Evolutionary conservation across 2,113 vertebrate genomes (phyloP).

Genomic region (Perognathus longimembris): DNA sequence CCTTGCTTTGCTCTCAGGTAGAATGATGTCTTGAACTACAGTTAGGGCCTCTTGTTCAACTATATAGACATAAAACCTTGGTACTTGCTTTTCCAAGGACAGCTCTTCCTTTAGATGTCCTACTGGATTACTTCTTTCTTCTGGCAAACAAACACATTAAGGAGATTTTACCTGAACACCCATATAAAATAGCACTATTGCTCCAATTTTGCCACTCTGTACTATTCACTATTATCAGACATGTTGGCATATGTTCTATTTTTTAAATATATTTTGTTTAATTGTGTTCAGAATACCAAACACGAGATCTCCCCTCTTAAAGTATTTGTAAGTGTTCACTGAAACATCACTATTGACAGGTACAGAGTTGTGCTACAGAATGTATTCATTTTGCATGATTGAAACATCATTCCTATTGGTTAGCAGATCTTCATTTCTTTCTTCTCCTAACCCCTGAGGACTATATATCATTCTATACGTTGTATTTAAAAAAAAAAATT

Average conservation of each 20-base stretch:
- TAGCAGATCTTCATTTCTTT: neutral
- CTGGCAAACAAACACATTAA: neutral
- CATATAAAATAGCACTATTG: fast-evolving
- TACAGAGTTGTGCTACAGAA: neutral
- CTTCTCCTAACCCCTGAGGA: neutral
- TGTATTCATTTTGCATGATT: neutral
- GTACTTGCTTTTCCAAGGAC: neutral
- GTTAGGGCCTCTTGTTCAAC: neutral
- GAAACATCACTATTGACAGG: neutral
- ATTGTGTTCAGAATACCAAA: neutral
- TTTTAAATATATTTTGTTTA: neutral
- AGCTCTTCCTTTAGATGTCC: neutral
- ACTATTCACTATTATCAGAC: neutral
- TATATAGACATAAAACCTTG: neutral
- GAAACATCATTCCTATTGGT: neutral
- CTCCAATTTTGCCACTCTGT: fast-evolving
- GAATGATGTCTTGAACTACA: neutral
- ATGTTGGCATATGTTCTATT: neutral
- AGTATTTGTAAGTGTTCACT: neutral
- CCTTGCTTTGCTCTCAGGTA: neutral
- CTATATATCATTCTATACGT: neutral
- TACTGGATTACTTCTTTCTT: too few relatives aligned
- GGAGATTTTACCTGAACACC: fast-evolving
- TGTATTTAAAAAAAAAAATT: too few relatives aligned
- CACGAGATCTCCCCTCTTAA: neutral